phyloP scores from a whole-genome alignment of 2,113 vertebrate species.

The Etia nguti region DNA sequence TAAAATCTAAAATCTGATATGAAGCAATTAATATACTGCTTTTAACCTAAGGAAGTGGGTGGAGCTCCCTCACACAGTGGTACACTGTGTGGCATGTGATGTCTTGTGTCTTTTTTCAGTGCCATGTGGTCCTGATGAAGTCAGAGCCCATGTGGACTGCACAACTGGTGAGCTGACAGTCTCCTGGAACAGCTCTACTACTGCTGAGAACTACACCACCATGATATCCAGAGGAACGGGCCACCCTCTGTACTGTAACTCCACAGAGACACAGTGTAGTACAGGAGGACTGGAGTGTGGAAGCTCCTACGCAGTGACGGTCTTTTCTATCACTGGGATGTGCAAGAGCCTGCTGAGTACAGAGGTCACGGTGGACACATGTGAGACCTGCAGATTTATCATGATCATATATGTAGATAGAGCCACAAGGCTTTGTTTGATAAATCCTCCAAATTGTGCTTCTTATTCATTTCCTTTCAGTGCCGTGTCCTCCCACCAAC shows the following conservation, averaged over 20 bases:
- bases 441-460: neutral
- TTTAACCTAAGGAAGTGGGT: neutral
- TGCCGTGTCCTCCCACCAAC: constrained; percentile 55
- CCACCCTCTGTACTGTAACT: constrained; percentile 32
- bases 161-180: constrained; percentile 31
- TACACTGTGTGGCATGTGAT: neutral
- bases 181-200: constrained; percentile 34
- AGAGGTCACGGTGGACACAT: constrained; percentile 33
- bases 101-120: constrained; percentile 25
- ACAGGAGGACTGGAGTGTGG: constrained; percentile 39
- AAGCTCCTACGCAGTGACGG: constrained; percentile 23
- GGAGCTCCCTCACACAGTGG: neutral
- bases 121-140: constrained; percentile 54
- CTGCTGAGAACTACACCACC: constrained; percentile 45
- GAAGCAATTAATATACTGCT: neutral
- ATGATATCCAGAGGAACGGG: constrained; percentile 23
- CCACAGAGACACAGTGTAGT: constrained; percentile 38
- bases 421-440: neutral
- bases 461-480: constrained; percentile 16
- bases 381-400: constrained; percentile 14
- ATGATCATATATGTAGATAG: neutral
- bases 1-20: neutral
- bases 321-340: neutral
- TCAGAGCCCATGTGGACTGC: constrained; percentile 38
- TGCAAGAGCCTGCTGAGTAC: constrained; percentile 52